Conservation (phyloP, 2,888 invertebrate genomes). For the Dryomyza anilis region DNA sequence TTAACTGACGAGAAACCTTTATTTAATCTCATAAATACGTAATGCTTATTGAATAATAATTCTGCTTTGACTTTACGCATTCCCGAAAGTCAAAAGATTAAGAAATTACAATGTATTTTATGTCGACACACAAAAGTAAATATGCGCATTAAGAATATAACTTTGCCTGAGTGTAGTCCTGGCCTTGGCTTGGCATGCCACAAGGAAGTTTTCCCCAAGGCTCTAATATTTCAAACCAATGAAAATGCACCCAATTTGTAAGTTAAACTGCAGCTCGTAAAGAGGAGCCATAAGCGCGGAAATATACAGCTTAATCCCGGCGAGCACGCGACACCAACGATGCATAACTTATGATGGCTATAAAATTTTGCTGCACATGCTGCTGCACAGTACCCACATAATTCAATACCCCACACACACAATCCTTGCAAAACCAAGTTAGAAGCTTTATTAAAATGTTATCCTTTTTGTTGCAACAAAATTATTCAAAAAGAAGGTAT, state of each 20-base stretch:
- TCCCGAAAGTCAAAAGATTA: too few relatives aligned
- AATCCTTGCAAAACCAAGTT: background rate
- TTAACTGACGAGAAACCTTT: too few relatives aligned
- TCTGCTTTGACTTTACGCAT: too few relatives aligned
- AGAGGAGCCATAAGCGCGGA: constrained; percentile 6
- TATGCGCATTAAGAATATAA: too few relatives aligned
- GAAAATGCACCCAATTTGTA: constrained; percentile 19
- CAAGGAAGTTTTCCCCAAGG: too few relatives aligned
- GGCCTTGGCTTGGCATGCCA: too few relatives aligned
- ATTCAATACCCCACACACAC: background rate
- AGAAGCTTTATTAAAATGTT: constrained; percentile 17
- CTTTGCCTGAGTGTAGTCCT: too few relatives aligned
- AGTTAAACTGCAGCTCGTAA: constrained; percentile 18
- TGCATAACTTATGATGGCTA: constrained; percentile 19
- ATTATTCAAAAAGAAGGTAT: background rate
- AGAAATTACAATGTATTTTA: too few relatives aligned
- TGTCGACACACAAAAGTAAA: too few relatives aligned
- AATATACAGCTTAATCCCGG: background rate
- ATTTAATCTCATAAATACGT: too few relatives aligned
- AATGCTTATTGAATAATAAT: too few relatives aligned
- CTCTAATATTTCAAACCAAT: constrained; percentile 17
- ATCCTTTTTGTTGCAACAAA: constrained; percentile 1
- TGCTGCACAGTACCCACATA: background rate
- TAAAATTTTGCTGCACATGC: constrained; percentile 4
- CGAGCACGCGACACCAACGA: constrained; percentile 6